Conservation (phyloP, 2,797 vertebrate species). For the Galaxias olidus region DNA sequence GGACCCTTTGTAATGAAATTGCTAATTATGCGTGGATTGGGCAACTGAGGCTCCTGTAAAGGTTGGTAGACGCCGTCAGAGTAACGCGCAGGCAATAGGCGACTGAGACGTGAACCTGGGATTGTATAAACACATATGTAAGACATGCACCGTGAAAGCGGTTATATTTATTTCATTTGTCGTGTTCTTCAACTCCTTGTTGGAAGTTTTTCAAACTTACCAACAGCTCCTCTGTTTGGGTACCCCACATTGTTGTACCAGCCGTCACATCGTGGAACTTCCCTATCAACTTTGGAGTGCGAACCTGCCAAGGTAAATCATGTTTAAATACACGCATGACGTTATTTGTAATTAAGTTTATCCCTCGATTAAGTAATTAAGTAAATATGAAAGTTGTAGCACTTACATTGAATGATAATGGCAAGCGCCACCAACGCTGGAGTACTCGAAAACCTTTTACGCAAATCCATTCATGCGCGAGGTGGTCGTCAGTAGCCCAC, state of each 20-base stretch:
- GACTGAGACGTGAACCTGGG: constrained; percentile 81
- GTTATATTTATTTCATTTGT: not conserved
- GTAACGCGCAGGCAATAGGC: constrained; percentile 84
- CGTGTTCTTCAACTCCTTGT: not conserved
- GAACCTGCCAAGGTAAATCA: constrained; percentile 59
- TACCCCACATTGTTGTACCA: constrained; percentile 94
- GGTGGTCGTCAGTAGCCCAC: constrained; percentile 40
- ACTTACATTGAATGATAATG: constrained; percentile 58
- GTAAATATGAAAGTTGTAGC: constrained; percentile 2
- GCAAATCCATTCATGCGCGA: constrained; percentile 73
- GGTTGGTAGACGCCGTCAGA: constrained; percentile 86
- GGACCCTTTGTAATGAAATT: constrained; percentile 51
- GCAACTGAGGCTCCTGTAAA: constrained; percentile 76
- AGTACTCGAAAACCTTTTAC: constrained; percentile 60
- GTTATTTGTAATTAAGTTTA: not conserved
- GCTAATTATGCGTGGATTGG: constrained; percentile 87
- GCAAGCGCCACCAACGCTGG: constrained; percentile 41
- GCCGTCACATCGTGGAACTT: constrained; percentile 90
- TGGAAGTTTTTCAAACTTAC: constrained; percentile 63
- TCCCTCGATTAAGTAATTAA: not conserved
- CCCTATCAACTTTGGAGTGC: constrained; percentile 75
- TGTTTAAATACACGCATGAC: not conserved
- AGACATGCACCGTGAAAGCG: too few species aligned
- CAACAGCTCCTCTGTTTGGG: constrained; percentile 77
- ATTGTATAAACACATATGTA: too few species aligned